Percentiles rank a stretch among this genome's conserved stretches.
Conservation (phyloP, 1,140 invertebrate species). For the Aradophagus sp. region DNA sequence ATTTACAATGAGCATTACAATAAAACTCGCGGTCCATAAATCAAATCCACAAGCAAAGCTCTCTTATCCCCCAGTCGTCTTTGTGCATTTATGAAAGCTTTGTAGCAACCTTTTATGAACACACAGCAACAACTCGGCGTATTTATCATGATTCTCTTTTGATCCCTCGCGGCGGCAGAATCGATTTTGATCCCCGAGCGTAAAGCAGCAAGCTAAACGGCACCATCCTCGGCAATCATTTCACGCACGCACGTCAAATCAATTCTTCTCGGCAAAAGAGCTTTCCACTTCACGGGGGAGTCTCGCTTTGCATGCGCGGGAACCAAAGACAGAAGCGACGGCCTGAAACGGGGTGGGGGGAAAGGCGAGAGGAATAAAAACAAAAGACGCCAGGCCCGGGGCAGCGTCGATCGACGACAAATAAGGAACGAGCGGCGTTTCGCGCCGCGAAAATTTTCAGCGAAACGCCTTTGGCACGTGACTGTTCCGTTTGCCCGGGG, state of each 20-base stretch:
- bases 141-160: conserved; percentile 20
- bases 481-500: conserved; percentile 59
- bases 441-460: conserved; percentile 44
- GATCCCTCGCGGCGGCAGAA: not conserved
- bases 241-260: conserved; percentile 27
- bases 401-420: conserved; percentile 14
- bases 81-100: not conserved
- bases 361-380: no score
- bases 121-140: not conserved
- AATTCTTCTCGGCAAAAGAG: conserved; percentile 29
- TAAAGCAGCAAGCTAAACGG: not conserved
- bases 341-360: no score
- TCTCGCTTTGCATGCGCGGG: no score
- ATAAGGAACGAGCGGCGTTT: conserved; percentile 36
- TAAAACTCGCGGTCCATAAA: no score
- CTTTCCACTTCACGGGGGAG: conserved; percentile 6
- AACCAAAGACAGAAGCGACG: no score
- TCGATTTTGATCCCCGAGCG: conserved; percentile 15
- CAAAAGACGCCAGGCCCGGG: conserved; percentile 6
- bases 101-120: conserved; percentile 12
- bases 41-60: no score
- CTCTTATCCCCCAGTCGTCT: not conserved
- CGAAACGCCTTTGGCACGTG: conserved; percentile 45
- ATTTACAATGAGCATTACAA: no score
- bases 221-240: conserved; percentile 8